Evolutionary conservation across 2,888 invertebrate species (phyloP), one percentile per base, ranked within the genome.

Genomic region (Osmoderma eremita): DNA sequence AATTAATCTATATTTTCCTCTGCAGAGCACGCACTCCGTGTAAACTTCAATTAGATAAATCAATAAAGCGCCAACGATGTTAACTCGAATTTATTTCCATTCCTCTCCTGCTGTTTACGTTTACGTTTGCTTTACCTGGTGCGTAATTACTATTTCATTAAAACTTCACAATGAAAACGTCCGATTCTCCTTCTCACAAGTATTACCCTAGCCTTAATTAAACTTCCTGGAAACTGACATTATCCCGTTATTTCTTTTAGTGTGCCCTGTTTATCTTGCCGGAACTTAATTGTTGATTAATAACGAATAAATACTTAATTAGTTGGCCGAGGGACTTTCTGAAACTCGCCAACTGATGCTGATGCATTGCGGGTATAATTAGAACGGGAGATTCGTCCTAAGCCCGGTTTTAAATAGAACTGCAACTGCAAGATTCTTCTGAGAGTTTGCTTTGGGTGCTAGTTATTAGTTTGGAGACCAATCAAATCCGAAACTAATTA

Each of bases 221-320:
- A 53, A 53, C 17, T 38, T 38, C 12, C 53, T 15, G 17, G 15
- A 36, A 38, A 38, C 8, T 36, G 53, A 53, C 53, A 53, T 53
- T 38, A 53, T 38, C 53, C 17, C 17, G 38, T 53, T 39, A 53
- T 53, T 17, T 53, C 15, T 53, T 53, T 53, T 38, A 15, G 53
- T 53, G 30, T 36, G 22, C 22, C 8, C 24, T 15, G 56, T 56
- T 56, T 56, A 42, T 56, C 42, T 56, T 56, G 13, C 22, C 41
- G 24, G 56, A 56, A 56, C 22, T 56, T 56, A 56, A 56, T 56
- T 56, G 56, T 56, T 56, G 56, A 56, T 56, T 56, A 56, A 56
- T 56, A 56, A 41, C 18, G 56, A 56, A 56, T 56, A 42, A 56
- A 56, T 41, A 56, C 56, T 56, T 56, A 56, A 56, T 56, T 56